phyloP scores from a whole-genome alignment of 1,140 invertebrate species.

The Cyclargus thomasi region DNA sequence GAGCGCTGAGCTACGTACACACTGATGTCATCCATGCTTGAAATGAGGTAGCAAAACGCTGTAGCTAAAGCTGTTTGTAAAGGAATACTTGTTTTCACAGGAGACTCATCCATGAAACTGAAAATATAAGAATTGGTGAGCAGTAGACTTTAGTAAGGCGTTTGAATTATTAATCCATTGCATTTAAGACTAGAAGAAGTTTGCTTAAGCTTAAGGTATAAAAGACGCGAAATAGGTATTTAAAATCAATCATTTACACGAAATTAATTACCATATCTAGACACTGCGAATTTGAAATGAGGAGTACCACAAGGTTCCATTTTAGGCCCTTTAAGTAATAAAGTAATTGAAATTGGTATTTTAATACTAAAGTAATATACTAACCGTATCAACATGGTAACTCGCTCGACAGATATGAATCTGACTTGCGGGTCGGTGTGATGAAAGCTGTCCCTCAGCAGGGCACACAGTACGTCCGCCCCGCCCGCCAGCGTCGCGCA shows the following conservation, averaged over 20 bases:
- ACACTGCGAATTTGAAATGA: neutral
- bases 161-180: neutral
- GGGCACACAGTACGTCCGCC: slow-evolving; percentile 94
- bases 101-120: slow-evolving; percentile 92
- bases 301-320: neutral
- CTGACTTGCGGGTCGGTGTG: slow-evolving; percentile 91
- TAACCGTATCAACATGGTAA: slow-evolving; percentile 87
- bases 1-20: slow-evolving; percentile 95
- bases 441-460: slow-evolving; percentile 96
- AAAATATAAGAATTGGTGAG: neutral
- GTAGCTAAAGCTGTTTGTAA: slow-evolving; percentile 96
- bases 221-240: neutral
- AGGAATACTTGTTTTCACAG: slow-evolving; percentile 86
- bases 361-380: neutral
- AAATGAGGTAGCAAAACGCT: slow-evolving; percentile 97
- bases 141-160: neutral
- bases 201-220: neutral
- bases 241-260: neutral
- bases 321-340: neutral
- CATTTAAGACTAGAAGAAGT: neutral
- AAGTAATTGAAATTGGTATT: neutral
- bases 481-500: slow-evolving; percentile 95
- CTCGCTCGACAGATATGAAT: slow-evolving; percentile 95
- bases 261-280: neutral
- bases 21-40: slow-evolving; percentile 96